Evolutionary conservation across 2,113 vertebrate species (phyloP), one percentile per base, ranked within the genome.

Genomic region (Sturnus vulgaris): DNA sequence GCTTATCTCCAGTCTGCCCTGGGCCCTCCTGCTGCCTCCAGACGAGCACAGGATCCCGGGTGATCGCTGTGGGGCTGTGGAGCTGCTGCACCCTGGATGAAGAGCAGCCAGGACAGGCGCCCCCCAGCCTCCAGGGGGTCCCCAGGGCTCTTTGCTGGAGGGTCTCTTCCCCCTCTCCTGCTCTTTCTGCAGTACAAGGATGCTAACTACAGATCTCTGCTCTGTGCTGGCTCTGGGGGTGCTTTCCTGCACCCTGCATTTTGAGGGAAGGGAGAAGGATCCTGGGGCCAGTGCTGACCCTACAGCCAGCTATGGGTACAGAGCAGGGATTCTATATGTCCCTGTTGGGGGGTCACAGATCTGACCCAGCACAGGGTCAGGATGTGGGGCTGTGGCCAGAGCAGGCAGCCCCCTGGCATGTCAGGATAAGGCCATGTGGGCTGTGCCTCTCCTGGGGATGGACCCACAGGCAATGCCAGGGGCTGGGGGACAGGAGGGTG

Each of bases 1-100:
- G 86, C 5, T 96, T 96, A 96, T 90, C 92, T 79, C 61, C n/a
- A 50, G 22, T 90, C 82, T 93, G 83, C 56, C 72, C 69, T 81
- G 1, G 0, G 37, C 28, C 49, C 87, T 86, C 68, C 83, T 18
- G 57, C 71, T 64, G 53, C 59, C 53, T 83, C n/a, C 77, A 64
- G 44, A 44, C 0, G 0, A 57, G 37, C 1, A 1, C 0, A 2
- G 55, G 66, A 52, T 56, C 55, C 40, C 60, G 56, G 35, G 7
- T 30, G 18, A 23, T 65, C 1, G 0, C 25, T 49, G n/a, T 12
- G 4, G 18, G 42, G 23, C 40, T 16, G 2, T 11, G 47, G 46
- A 42, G 15, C 27, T 47, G 59, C 59, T 59, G 50, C 3, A 3
- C 15, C 20, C 20, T 42, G 33, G 40, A 23, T 63, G 47, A 71